Conservation (phyloP, 2,113 vertebrate genomes). For the Oreocharis arfaki region DNA sequence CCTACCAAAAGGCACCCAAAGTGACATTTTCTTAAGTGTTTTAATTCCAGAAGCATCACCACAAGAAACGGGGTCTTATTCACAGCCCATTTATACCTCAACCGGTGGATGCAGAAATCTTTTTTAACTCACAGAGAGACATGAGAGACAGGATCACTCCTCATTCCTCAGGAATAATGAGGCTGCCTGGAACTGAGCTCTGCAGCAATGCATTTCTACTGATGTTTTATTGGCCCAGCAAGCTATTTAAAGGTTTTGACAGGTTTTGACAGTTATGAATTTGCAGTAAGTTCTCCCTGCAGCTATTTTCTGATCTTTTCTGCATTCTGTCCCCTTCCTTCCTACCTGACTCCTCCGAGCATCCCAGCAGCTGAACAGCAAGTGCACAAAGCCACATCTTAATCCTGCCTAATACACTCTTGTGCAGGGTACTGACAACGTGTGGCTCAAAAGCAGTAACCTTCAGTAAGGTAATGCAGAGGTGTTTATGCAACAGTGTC, state of each 20-base stretch:
- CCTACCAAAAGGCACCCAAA: background rate
- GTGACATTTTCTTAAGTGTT: background rate
- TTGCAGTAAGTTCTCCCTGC: background rate
- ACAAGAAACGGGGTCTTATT: background rate
- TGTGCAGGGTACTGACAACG: background rate
- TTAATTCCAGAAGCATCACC: background rate
- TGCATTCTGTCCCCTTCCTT: background rate
- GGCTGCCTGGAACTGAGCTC: background rate
- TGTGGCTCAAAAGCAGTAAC: background rate
- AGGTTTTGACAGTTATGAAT: constrained; percentile 2
- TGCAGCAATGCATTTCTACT: background rate
- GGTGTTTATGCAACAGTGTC: background rate
- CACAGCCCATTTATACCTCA: background rate
- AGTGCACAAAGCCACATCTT: background rate
- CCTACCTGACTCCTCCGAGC: background rate
- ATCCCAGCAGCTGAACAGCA: background rate
- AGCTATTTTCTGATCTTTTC: background rate
- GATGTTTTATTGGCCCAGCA: background rate
- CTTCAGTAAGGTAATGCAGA: background rate
- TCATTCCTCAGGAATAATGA: background rate
- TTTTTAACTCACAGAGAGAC: background rate
- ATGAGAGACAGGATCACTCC: background rate
- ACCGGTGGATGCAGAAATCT: background rate
- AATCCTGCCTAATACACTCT: background rate
- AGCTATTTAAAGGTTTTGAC: constrained; percentile 38